Percentiles rank a stretch among this genome's conserved stretches.
Evolutionary conservation across 2,888 invertebrate species (phyloP).

Genomic region (Zelleria hepariella): DNA sequence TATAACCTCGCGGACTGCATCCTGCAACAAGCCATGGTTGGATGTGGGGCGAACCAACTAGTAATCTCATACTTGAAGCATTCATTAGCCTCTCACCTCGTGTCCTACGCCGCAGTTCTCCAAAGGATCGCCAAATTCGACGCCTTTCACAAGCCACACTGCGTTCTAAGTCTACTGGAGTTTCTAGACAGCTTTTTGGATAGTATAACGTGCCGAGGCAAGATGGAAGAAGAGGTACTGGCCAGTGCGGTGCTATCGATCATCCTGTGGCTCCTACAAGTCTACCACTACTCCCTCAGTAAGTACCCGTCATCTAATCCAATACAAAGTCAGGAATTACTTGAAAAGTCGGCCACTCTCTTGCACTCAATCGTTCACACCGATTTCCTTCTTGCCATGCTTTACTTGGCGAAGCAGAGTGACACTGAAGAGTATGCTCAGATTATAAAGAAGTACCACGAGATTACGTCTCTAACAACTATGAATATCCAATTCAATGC

Average conservation of each 20-base stretch:
- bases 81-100: constrained; percentile 90
- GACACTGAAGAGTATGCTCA: constrained; percentile 77
- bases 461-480: constrained; percentile 75
- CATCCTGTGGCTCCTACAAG: constrained; percentile 85
- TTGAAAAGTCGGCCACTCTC: constrained; percentile 79
- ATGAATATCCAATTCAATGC: constrained; percentile 71
- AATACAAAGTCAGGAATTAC: constrained; percentile 72
- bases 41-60: constrained; percentile 91
- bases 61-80: constrained; percentile 94
- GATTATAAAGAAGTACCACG: constrained; percentile 83
- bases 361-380: constrained; percentile 78
- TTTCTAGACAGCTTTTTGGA: constrained; percentile 82
- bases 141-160: constrained; percentile 88
- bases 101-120: constrained; percentile 91
- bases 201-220: constrained; percentile 79
- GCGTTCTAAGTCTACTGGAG: constrained; percentile 87
- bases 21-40: constrained; percentile 93
- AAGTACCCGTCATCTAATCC: constrained; percentile 60
- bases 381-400: constrained; percentile 85
- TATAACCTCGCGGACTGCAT: constrained; percentile 94
- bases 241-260: constrained; percentile 87
- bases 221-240: constrained; percentile 89
- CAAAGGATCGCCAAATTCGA: constrained; percentile 92
- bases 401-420: constrained; percentile 86
- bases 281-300: constrained; percentile 71